A percentile compares a stretch with the other conserved stretches of the same genome.
These are phyloP conservation scores for Mythimna vitellina DNA, from an alignment of 2,888 invertebrate species.

Conservation along the genomic window DNA sequence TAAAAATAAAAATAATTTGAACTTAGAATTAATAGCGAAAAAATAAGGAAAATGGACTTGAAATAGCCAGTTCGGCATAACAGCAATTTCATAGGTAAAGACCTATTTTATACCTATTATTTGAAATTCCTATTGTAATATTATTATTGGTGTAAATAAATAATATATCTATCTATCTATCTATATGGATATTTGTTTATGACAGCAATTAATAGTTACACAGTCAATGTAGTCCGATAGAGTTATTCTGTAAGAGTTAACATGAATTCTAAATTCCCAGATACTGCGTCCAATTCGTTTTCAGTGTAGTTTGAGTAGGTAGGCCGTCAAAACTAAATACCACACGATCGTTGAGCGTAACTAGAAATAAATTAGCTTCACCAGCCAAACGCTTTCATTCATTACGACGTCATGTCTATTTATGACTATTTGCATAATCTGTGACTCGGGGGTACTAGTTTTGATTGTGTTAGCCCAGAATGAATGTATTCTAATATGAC, in stretches of 20 bases:
- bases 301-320: conserved; percentile 6
- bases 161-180: no score
- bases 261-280: conserved; percentile 24
- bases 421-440: conserved; percentile 39
- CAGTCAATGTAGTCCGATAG: background rate
- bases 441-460: background rate
- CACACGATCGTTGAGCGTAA: conserved; percentile 29
- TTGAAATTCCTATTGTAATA: no score
- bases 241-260: background rate
- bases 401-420: conserved; percentile 55
- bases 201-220: background rate
- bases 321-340: conserved; percentile 39
- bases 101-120: no score
- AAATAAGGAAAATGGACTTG: no score
- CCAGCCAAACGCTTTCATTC: conserved; percentile 52
- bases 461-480: no score
- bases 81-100: no score
- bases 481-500: no score
- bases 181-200: background rate
- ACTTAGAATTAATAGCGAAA: no score
- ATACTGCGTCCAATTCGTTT: conserved; percentile 12
- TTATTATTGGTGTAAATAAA: no score
- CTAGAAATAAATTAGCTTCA: conserved; percentile 52
- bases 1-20: no score
- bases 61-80: no score